Percentiles rank a stretch among this genome's conserved stretches.
Conservation (phyloP, 2,113 vertebrate species). For the Mesocricetus auratus region DNA sequence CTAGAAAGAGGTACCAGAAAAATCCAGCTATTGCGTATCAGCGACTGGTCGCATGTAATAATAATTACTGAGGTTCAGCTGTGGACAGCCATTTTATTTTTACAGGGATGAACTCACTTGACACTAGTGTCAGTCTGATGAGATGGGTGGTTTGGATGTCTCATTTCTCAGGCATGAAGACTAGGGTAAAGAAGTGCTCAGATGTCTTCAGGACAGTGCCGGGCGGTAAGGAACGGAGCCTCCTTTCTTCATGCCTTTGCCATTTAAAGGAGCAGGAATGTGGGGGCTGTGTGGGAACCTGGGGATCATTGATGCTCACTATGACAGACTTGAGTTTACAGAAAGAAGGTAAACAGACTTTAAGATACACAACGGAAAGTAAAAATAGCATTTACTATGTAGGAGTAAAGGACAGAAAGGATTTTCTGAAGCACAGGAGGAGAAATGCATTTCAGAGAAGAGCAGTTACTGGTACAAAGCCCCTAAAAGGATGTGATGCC, state of each 20-base stretch:
- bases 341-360: background rate
- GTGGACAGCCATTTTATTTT: background rate
- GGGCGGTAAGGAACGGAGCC: background rate
- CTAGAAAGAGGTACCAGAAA: background rate
- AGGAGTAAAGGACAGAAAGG: background rate
- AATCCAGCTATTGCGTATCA: background rate
- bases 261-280: background rate
- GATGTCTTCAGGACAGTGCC: background rate
- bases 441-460: conserved; percentile 12
- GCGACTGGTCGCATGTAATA: background rate
- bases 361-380: conserved; percentile 41
- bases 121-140: background rate
- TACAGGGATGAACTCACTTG: background rate
- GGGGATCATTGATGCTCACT: background rate
- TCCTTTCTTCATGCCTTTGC: background rate
- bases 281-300: background rate
- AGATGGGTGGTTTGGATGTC: background rate
- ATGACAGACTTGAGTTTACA: background rate
- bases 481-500: background rate
- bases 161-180: conserved; percentile 30
- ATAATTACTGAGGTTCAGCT: background rate
- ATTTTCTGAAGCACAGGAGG: background rate
- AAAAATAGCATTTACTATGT: background rate
- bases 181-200: background rate
- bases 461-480: conserved; percentile 50